Base-by-base conservation (phyloP, 1,140 invertebrate genomes). In the Littorina saxatilis region DNA sequence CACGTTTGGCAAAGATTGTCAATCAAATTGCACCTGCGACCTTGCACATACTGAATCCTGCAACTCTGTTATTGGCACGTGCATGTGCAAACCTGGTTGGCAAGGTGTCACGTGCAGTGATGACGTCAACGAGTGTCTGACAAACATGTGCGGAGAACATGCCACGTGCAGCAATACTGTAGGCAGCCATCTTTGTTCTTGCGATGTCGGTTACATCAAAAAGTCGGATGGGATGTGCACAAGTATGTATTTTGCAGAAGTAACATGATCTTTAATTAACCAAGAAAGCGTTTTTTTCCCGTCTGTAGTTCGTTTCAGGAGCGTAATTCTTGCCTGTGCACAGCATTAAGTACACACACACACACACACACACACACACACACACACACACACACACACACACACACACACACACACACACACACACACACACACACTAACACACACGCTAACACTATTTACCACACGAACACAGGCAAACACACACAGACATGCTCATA, bases 31-130 rank as follows among this genome's bases (percentile, higher is more conserved):
- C n/a, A 23, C 23, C 15, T 73, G 70, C 70, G 29, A 73, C 39
- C 2, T 29, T 39, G 39, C 11, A 4, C 39, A 73, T 39, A 73
- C 70, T n/a, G 37, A 2, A 17, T 40, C 35, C 13, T 73, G 70
- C 43, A 15, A 73, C 20, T 39, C 23, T 20, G 39, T 73, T 0
- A 23, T 4, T 29, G 70, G 70, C 37, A 40, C 70, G 40, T 73
- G 70, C 70, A 47, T 23, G 9, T 73, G 70, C 20, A 73, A 73
- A 40, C 4, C 32, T 37, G 70, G 70, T 43, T 73, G 70, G 70
- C 9, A 39, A 40, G 70, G 70, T 39, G 70, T 73, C 70, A 39
- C 35, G 35, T 73, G 70, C 40, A 37, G 11, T n/a, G 37, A 4
- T n/a, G 70, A 73, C 40, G 37, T 73, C 35, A 37, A 73, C 20